A percentile compares a stretch with the other conserved stretches of the same genome.
Evolutionary conservation across 2,888 invertebrate species (phyloP).

Genomic region (Microdon myrmicae): DNA sequence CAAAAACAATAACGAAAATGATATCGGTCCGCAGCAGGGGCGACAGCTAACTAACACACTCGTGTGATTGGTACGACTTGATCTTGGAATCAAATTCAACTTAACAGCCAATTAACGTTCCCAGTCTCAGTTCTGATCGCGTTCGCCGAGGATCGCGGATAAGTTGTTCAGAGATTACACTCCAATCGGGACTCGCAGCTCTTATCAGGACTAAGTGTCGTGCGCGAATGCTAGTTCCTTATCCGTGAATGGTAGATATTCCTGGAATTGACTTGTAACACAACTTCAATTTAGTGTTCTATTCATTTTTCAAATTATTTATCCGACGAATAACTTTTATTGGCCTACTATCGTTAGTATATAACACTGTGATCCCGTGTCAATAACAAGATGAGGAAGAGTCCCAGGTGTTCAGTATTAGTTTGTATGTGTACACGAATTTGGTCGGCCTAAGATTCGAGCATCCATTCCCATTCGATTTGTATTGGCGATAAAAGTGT

Average conservation of each 20-base stretch:
- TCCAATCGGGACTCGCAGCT: constrained; percentile 30
- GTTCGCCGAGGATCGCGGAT: constrained; percentile 54
- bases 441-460: constrained; percentile 8
- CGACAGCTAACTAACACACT: no score
- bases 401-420: constrained; percentile 63
- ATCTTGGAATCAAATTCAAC: constrained; percentile 52
- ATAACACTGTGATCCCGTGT: no score
- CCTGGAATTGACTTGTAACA: no score
- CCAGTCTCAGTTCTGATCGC: constrained; percentile 59
- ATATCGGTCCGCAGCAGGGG: no score
- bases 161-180: constrained; percentile 23
- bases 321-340: no score
- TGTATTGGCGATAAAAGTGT: constrained; percentile 8
- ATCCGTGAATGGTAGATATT: no score
- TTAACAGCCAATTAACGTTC: constrained; percentile 48
- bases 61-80: constrained; percentile 51
- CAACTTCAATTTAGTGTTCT: no score
- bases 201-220: no score
- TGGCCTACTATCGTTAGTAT: no score
- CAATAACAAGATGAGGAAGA: constrained; percentile 53
- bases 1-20: no score
- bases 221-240: no score
- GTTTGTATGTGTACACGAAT: constrained; percentile 60
- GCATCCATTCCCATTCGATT: constrained; percentile 28
- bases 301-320: no score